Evolutionary conservation across 1,140 invertebrate species (phyloP).

Genomic region (Hypothenemus hampei): DNA sequence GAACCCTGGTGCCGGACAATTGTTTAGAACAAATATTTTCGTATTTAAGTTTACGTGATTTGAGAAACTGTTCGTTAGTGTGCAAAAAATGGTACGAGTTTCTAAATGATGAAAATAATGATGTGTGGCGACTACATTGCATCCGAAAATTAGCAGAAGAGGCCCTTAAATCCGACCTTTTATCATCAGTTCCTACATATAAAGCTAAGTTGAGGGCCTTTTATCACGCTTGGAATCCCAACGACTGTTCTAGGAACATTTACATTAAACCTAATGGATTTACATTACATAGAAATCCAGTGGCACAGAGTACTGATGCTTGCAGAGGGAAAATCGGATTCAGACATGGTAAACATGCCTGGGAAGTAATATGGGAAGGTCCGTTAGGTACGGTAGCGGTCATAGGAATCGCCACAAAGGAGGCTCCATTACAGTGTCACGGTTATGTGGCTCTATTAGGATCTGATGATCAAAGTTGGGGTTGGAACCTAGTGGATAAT

Average conservation of each 20-base stretch:
- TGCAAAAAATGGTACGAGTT: constrained; percentile 92
- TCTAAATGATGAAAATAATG: constrained; percentile 90
- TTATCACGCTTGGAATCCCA: constrained; percentile 95
- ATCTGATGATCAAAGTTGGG: constrained; percentile 96
- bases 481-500: constrained; percentile 99
- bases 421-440: constrained; percentile 83
- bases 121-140: constrained; percentile 92
- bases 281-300: constrained; percentile 93
- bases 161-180: constrained; percentile 86
- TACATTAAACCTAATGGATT: constrained; percentile 97
- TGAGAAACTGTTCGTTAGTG: constrained; percentile 84
- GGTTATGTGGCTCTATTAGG: constrained; percentile 94
- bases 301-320: constrained; percentile 97
- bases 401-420: constrained; percentile 92
- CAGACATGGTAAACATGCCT: constrained; percentile 87
- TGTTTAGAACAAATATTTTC: constrained; percentile 93
- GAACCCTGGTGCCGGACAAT: constrained; percentile 58
- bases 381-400: constrained; percentile 94
- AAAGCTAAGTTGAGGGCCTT: constrained; percentile 93
- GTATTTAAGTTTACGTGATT: constrained; percentile 80
- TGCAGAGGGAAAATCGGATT: constrained; percentile 94
- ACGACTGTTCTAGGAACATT: constrained; percentile 95
- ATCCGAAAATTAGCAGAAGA: constrained; percentile 82
- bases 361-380: constrained; percentile 99
- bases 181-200: constrained; percentile 83